Conservation (phyloP, 2,113 vertebrate genomes). For the Esox niger region DNA sequence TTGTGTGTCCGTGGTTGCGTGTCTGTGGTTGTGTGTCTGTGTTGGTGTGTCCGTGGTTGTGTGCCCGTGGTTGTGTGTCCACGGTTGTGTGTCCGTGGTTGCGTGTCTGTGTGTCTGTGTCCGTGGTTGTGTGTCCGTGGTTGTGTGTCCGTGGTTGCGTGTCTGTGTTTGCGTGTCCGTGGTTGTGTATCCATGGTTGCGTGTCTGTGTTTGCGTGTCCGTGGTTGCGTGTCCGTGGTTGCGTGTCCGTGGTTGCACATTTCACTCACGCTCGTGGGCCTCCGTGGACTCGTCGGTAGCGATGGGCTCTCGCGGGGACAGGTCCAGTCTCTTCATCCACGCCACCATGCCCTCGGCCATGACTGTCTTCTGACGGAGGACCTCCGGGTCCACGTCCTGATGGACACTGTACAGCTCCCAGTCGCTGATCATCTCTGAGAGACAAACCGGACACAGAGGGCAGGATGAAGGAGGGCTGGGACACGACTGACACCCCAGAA, state of each 20-base stretch:
- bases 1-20: not conserved
- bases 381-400: constrained; percentile 79
- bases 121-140: not conserved
- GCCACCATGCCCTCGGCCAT: constrained; percentile 76
- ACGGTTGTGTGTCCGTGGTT: too few relatives aligned
- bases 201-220: too few relatives aligned
- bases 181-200: too few relatives aligned
- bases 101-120: too few relatives aligned
- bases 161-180: not conserved
- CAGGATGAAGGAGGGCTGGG: not conserved
- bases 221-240: too few relatives aligned
- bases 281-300: constrained; percentile 76
- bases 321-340: constrained; percentile 75
- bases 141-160: not conserved
- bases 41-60: too few relatives aligned
- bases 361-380: constrained; percentile 68
- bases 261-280: constrained; percentile 81
- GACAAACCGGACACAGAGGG: constrained; percentile 21
- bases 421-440: constrained; percentile 85
- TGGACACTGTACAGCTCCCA: constrained; percentile 83
- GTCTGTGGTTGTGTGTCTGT: constrained; percentile 1
- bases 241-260: too few relatives aligned
- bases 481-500: not conserved
- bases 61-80: too few relatives aligned
- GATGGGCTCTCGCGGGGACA: constrained; percentile 72